Conservation (phyloP, 2,888 invertebrate species). For the Amiota minor region DNA sequence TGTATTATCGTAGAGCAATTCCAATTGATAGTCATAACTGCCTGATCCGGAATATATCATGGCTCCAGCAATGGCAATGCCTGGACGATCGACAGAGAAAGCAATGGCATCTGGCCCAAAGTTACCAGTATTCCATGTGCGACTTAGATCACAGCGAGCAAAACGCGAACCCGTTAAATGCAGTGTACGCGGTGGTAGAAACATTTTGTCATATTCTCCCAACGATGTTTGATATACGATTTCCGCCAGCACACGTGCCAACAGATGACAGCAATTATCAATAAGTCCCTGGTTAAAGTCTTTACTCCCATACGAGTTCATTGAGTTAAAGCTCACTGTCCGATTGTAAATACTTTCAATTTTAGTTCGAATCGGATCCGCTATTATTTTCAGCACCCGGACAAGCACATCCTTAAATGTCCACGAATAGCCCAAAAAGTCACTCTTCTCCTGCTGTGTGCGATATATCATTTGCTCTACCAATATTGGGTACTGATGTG, state of each 20-base stretch:
- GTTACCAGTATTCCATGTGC: slow-evolving; percentile 97
- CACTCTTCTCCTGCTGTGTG: slow-evolving; percentile 75
- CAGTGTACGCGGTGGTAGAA: slow-evolving; percentile 80
- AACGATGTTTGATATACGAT: slow-evolving; percentile 86
- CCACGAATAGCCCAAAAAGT: slow-evolving; percentile 72
- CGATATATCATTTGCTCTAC: slow-evolving; percentile 86
- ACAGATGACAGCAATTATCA: slow-evolving; percentile 83
- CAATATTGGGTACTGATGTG: slow-evolving; percentile 83
- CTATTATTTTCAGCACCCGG: slow-evolving; percentile 85
- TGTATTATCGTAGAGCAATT: slow-evolving; percentile 85
- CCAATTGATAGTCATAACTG: slow-evolving; percentile 91
- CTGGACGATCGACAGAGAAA: slow-evolving; percentile 92
- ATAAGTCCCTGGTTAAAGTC: slow-evolving; percentile 76
- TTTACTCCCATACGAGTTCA: slow-evolving; percentile 61
- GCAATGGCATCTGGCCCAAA: slow-evolving; percentile 97
- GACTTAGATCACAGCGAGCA: slow-evolving; percentile 88
- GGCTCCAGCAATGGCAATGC: slow-evolving; percentile 91
- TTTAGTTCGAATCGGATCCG: slow-evolving; percentile 81
- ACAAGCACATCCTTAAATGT: slow-evolving; percentile 87
- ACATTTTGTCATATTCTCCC: slow-evolving; percentile 75
- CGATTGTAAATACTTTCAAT: slow-evolving; percentile 72
- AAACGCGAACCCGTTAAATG: slow-evolving; percentile 92
- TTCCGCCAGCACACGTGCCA: slow-evolving; percentile 90
- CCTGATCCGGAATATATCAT: slow-evolving; percentile 92
- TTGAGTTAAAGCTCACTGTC: slow-evolving; percentile 71